phyloP scores from a whole-genome alignment of 2,797 vertebrate genomes.

The Xenopus petersii region DNA sequence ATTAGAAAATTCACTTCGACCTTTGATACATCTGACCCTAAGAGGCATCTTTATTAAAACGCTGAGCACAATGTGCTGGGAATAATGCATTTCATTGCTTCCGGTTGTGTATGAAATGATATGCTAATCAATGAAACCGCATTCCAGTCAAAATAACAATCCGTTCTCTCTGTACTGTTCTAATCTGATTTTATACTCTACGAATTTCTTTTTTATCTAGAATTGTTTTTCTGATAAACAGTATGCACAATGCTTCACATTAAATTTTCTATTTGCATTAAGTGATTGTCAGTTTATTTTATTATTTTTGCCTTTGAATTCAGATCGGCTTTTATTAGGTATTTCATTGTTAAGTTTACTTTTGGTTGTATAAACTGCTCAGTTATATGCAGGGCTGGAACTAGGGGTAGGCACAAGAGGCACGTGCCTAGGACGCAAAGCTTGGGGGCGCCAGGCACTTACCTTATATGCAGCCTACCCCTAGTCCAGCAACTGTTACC shows the following conservation, averaged over 20 bases:
- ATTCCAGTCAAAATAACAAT: conserved; percentile 16
- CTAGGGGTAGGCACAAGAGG: too few relatives aligned
- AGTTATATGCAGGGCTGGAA: too few relatives aligned
- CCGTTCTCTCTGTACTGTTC: conserved; percentile 29
- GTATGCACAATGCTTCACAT: conserved; percentile 47
- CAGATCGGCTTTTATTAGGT: too few relatives aligned
- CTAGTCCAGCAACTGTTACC: too few relatives aligned
- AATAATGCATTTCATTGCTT: conserved; percentile 2
- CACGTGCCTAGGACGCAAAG: too few relatives aligned
- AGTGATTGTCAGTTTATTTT: neutral
- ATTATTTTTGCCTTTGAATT: too few relatives aligned
- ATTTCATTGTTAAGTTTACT: too few relatives aligned
- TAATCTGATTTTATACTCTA: conserved; percentile 44
- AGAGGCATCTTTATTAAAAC: conserved; percentile 11
- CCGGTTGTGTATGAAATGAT: conserved; percentile 1
- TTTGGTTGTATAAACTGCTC: too few relatives aligned
- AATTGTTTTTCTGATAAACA: conserved; percentile 21
- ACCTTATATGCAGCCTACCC: too few relatives aligned
- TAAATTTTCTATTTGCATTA: conserved; percentile 59
- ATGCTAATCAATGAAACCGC: conserved; percentile 27
- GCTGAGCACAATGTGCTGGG: conserved; percentile 3
- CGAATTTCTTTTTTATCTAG: conserved; percentile 32
- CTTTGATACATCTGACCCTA: neutral
- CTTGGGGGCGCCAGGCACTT: too few relatives aligned
- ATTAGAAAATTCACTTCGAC: too few relatives aligned